These are phyloP conservation scores for Delphinapterus leucas DNA, from an alignment of 2,113 vertebrate species.

Conservation along the genomic window DNA sequence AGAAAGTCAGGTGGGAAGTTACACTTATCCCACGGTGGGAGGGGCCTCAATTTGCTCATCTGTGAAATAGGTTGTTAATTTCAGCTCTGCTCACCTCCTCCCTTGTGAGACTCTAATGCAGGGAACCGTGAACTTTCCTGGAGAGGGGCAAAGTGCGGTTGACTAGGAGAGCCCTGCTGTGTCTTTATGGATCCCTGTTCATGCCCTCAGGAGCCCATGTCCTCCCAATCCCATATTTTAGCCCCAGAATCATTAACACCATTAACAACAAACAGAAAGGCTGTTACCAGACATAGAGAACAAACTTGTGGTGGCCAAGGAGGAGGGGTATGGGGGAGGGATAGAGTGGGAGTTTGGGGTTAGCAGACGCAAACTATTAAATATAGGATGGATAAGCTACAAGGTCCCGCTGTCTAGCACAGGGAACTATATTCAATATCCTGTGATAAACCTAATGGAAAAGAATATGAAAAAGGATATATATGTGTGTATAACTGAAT, in stretches of 20 bases:
- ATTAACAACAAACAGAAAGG: not conserved
- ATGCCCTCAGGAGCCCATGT: not conserved
- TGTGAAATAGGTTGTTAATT: not conserved
- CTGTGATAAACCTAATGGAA: not conserved
- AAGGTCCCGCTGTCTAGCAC: not conserved
- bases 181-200: not conserved
- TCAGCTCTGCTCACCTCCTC: not conserved
- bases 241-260: not conserved
- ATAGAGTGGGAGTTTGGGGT: not conserved
- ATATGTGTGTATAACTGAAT: not conserved
- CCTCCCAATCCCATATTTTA: not conserved
- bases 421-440: not conserved
- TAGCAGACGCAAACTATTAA: not conserved
- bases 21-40: not conserved
- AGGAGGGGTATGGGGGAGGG: not conserved
- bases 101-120: not conserved
- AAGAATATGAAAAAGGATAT: not conserved
- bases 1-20: not conserved
- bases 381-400: not conserved
- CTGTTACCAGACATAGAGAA: not conserved
- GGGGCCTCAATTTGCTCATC: not conserved
- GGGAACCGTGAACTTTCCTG: not conserved
- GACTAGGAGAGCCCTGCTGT: not conserved
- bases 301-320: not conserved
- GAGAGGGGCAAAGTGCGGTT: not conserved